Evolutionary conservation across 2,797 vertebrate genomes (phyloP), one percentile per base, ranked within the genome.

Genomic region (Heterohyrax brucei): DNA sequence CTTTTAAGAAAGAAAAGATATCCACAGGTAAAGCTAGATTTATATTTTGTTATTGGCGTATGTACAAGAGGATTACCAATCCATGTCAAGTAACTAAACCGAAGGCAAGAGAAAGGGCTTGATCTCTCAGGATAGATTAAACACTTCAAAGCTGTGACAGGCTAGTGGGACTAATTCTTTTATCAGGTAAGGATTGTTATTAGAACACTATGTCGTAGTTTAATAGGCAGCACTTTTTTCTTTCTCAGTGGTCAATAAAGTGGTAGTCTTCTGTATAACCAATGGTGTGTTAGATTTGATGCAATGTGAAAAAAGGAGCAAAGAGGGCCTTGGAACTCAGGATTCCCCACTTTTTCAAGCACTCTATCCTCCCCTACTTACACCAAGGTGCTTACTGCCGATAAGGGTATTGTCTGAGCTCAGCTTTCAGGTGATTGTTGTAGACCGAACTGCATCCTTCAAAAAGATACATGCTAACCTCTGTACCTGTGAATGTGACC

Each of bases 1-100:
- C 50, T 82, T 94, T 96, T 76, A 80, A 91, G 53, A 70, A 91
- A 94, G 81, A 61, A 87, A 85, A 81, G 59, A 64, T 19, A 50
- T 33, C 53, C 48, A 18, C 30, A 79, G 79, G 68, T 85, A 76
- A 78, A 82, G 56, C 56, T 78, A 66, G 33, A 61, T 84, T 92
- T 81, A 50, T 87, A 87, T 94, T 88, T 93, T 91, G 28, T 64
- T 87, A 84, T 18, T 92, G 72, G 89, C 46, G 50, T 83, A 50
- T 10, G 21, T 77, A 22, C n/a, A 73, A 82, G 86, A 72, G 72
- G 30, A 83, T 96, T 91, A 88, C 62, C 39, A 53, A 48, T 85
- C 66, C 28, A 77, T 44, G 6, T 66, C 75, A 88, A 86, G 46
- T 82, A 84, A 70, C 72, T 64, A 94, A 87, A 39, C 28, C 9